Base-by-base conservation (phyloP, 92 coral and sea anemone genomes). In the Blastomussa wellsi region DNA sequence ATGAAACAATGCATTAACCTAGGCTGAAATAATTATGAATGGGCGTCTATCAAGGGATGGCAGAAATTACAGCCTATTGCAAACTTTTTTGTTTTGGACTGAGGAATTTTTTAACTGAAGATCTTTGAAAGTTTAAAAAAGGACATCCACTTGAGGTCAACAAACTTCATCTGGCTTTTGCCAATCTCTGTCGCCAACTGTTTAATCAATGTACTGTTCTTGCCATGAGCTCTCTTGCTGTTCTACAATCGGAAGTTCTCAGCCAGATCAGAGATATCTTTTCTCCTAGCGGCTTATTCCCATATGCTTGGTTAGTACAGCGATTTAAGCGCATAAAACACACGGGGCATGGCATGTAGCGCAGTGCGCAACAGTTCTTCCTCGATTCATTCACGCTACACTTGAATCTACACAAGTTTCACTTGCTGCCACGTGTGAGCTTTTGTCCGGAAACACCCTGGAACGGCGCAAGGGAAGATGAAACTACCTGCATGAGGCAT, bases 401-500 rank as follows among this genome's bases (percentile, higher is more conserved):
- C 24, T 75, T 78, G 51, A 51, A 78, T 35, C 69, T 19, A 28
- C 38, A 74, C 79, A 59, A 74, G n/a, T 74, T 38, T 55, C 29
- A 22, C 55, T 77, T 22, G 29, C 68, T 69, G 47, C 44, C 69
- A 57, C 48, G 68, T 77, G 81, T 39, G 83, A 79, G 39, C 52
- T 13, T 29, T 62, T 26, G 29, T 64, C 83, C 83, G 83, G 83
- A 79, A 79, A 79, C 57, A 77, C 74, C 83, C 83, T 66, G 74
- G n/a, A 79, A 62, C 29, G 74, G 57, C 22, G 28, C 53, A 39
- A 17, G 71, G 26, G 74, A 64, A 44, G 49, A 69, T 74, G 79
- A 82, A 82, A 35, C 70, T 72, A 36, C 86, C 59, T 70, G 78
- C 78, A 53, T 35, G 86, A 82, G 78, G 72, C 52, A 82, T 51